Base-by-base conservation (phyloP, 2,888 invertebrate species). In the Drosophila infuscata region DNA sequence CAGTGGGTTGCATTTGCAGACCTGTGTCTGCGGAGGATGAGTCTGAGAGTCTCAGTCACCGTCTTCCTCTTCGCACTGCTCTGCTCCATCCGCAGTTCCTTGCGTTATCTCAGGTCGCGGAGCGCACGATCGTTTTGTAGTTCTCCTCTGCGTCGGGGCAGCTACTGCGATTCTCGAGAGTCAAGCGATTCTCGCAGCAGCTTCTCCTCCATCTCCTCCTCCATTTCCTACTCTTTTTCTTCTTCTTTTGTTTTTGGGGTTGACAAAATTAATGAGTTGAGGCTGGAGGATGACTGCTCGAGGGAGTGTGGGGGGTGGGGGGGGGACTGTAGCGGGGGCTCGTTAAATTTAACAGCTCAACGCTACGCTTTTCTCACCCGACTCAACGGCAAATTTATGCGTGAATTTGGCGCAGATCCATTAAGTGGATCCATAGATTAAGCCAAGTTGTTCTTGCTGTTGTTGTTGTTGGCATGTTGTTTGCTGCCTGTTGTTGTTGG, bases 401-500 rank as follows among this genome's bases (percentile, higher is more conserved):
- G 92, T 91, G 88, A 91, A 89, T 85, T 91, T 91, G 84, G 85
- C 91, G 85, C 90, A 91, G 89, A 91, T 91, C 90, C 91, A 91
- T 91, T 91, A 91, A 91, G 86, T 80, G 80, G 84, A 68, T 76
- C 83, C 84, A 82, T 88, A 90, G 88, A 88, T 88, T 88, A 90
- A 73, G 74, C 61, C 56, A 69, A 52, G 74, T 56, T 65, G 66
- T 70, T 74, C 46, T 33, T 61, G 32, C 11, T 54, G 48, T 41
- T 66, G 38, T 33, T 57, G 53, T 56, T 63, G 72, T 49, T 58
- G 52, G 71, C 65, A 53, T 48, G 48, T 48, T 57, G 63, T 60
- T 68, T 56, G 46, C 46, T 20, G 20, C 12, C 20, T 20, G 51
- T 59, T 70, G 77, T 52, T 73, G 60, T 63, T 73, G 48, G 74